Evolutionary conservation across 2,797 vertebrate species (phyloP), one percentile per base, ranked within the genome.

Genomic region (Pelodytes ibericus): DNA sequence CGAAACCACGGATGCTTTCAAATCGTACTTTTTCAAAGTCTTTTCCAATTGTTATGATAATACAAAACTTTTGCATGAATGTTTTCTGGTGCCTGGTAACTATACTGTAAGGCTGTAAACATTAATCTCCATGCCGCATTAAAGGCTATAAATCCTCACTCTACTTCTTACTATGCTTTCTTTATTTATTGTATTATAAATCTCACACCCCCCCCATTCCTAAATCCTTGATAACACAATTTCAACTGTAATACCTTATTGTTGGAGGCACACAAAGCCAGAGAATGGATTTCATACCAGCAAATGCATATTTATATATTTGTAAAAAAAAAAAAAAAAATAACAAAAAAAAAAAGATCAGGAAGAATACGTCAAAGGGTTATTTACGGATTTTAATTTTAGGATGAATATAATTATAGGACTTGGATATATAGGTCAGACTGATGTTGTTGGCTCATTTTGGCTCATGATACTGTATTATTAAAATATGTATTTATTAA

Each of bases 191-290:
- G 24, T 58, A 3, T 22, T n/a, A 3, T n/a, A 20, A 22, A 62
- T 62, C 24, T 61, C 30, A 36, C 22, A n/a, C 24, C 13, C 13
- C 33, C 33, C 33, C 33, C 33, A 5, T 36, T 36, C 33, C 33
- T 36, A 33, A 68, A 56, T 53, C 49, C 49, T 68, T 69, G 66
- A 57, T 56, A 69, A 53, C n/a, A 69, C 47, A 33, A 56, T 69
- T 58, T 62, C 30, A 9, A 6, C 31, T 39, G n/a, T 57, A 58
- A 39, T 58, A 5, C 33, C 22, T 53, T 26, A 70, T 58, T 70
- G 67, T 58, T 57, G 51, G 15, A 33, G 27, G 22, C 2, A 4
- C 6, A 39, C n/a, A 20, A 58, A 57, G 11, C 31, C 36, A 58
- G 67, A 24, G 9, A 33, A 53, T 7, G 44, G 27, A 56, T 53